Percentiles rank a stretch among this genome's conserved stretches.
These are phyloP conservation scores for Oedothorax gibbosus DNA, from an alignment of 1,140 invertebrate species.

Conservation along the genomic window DNA sequence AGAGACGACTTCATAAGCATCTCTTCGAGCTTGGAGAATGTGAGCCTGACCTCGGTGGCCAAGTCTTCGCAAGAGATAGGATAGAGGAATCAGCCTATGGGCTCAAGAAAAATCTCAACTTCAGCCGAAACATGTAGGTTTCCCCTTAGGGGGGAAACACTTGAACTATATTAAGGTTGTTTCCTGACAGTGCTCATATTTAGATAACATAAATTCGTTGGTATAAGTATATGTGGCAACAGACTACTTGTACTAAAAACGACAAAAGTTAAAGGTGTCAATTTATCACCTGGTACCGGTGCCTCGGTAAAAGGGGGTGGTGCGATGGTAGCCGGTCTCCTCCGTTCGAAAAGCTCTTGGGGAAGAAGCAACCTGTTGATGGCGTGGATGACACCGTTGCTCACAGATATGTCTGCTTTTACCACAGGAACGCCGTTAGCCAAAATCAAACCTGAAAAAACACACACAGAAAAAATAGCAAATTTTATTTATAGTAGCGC, in stretches of 20 bases:
- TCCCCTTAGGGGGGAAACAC: too few species aligned
- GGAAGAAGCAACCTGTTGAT: conserved; percentile 49
- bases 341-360: conserved; percentile 14
- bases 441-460: conserved; percentile 41
- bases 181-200: too few species aligned
- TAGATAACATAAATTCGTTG: too few species aligned
- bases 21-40: conserved; percentile 17
- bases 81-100: conserved; percentile 43
- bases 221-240: too few species aligned
- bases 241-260: too few species aligned
- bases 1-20: conserved; percentile 26
- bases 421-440: conserved; percentile 47
- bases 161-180: too few species aligned
- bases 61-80: conserved; percentile 33
- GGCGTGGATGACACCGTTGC: conserved; percentile 56
- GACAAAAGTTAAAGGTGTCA: background rate
- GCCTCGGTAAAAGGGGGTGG: conserved; percentile 9
- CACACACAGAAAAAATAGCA: background rate
- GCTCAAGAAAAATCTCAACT: background rate
- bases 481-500: too few species aligned
- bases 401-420: conserved; percentile 49
- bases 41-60: conserved; percentile 13
- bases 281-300: conserved; percentile 3
- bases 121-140: too few species aligned
- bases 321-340: conserved; percentile 28